phyloP scores from a whole-genome alignment of 92 coral and sea anemone species.

The Phymanthus crucifer region DNA sequence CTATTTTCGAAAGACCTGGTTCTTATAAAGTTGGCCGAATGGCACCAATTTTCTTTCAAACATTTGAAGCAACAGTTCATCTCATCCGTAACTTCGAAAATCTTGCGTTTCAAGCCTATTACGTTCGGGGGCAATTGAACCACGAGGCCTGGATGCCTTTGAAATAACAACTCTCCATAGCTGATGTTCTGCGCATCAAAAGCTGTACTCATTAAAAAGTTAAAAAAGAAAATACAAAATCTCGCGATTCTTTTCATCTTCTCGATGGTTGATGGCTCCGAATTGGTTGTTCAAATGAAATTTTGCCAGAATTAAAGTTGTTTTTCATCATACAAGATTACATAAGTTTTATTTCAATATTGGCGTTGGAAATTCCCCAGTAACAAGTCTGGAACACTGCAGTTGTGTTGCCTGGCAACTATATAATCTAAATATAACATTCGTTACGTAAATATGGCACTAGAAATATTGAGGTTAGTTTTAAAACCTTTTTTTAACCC shows the following conservation, averaged over 20 bases:
- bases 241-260: background rate
- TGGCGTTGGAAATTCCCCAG: no score
- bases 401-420: no score
- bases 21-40: conserved; percentile 4
- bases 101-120: background rate
- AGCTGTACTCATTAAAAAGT: background rate
- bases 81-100: background rate
- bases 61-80: background rate
- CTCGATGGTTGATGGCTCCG: background rate
- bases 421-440: no score
- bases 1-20: background rate
- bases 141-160: background rate
- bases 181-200: background rate
- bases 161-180: background rate
- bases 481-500: no score
- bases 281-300: background rate
- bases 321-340: no score
- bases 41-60: background rate
- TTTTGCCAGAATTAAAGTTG: no score
- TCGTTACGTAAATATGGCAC: no score
- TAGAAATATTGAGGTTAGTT: no score
- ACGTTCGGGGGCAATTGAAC: background rate
- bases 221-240: background rate
- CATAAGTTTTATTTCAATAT: no score
- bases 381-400: no score